A percentile compares a stretch with the other conserved stretches of the same genome.
phyloP scores from a whole-genome alignment of 2,113 vertebrate species.

The Calyptomena viridis region DNA sequence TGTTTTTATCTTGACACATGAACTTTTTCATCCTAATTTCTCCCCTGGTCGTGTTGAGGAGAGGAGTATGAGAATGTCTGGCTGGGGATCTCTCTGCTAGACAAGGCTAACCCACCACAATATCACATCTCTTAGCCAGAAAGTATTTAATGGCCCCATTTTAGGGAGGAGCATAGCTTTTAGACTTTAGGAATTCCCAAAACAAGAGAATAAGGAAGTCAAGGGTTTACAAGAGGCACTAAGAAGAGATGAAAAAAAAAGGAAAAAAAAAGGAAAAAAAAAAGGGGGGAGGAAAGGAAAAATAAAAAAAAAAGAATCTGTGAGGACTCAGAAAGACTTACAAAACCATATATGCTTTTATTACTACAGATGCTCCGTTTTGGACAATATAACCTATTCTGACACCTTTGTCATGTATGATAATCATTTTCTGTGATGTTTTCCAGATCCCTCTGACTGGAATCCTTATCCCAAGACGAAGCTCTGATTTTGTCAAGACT shows the following conservation, averaged over 20 bases:
- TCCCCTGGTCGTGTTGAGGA: neutral
- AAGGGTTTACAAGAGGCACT: neutral
- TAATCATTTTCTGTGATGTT: neutral
- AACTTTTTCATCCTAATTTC: neutral
- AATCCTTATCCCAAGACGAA: neutral
- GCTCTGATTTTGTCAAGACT: neutral
- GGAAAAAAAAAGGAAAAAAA: no score
- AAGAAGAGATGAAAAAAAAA: neutral
- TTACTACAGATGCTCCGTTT: neutral
- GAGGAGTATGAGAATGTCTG: neutral
- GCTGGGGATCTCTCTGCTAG: fast-evolving
- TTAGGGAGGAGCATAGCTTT: neutral
- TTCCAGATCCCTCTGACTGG: neutral
- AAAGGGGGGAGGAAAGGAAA: no score
- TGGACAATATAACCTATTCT: neutral
- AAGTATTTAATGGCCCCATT: neutral
- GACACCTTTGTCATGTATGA: neutral
- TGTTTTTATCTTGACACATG: neutral
- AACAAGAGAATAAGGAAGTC: neutral
- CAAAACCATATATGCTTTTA: neutral
- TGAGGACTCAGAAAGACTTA: neutral
- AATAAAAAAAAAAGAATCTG: neutral
- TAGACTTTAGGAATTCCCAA: neutral
- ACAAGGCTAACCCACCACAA: neutral
- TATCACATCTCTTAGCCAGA: neutral